phyloP scores from a whole-genome alignment of 2,888 invertebrate genomes.

The Leucophenga montana region DNA sequence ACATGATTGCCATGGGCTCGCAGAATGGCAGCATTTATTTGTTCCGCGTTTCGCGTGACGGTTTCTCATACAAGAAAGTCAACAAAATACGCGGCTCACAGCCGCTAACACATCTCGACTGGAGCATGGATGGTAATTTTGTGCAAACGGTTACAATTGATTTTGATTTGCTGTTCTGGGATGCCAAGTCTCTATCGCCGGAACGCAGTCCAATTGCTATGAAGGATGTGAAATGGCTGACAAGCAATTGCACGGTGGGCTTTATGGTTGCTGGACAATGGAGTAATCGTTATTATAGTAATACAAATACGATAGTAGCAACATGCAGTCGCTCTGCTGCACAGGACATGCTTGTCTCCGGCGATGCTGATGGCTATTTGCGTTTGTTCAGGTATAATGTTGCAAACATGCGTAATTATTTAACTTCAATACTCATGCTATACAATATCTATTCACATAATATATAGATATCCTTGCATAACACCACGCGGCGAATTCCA shows the following conservation, averaged over 20 bases:
- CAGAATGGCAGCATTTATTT: constrained; percentile 88
- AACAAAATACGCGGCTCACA: constrained; percentile 91
- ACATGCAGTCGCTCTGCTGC: constrained; percentile 87
- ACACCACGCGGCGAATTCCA: constrained; percentile 90
- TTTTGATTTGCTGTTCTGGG: constrained; percentile 92
- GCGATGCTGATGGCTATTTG: constrained; percentile 92
- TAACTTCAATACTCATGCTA: too few relatives aligned
- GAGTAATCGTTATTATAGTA: constrained; percentile 91
- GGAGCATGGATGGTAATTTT: constrained; percentile 91
- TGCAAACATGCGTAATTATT: background rate
- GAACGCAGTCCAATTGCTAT: constrained; percentile 91
- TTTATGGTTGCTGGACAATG: constrained; percentile 91
- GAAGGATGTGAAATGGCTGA: constrained; percentile 93
- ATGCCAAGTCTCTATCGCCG: constrained; percentile 88
- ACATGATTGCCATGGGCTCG: constrained; percentile 89
- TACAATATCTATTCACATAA: too few relatives aligned
- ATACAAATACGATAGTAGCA: constrained; percentile 86
- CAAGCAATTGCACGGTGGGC: constrained; percentile 89
- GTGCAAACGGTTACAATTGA: constrained; percentile 92
- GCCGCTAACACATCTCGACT: constrained; percentile 89
- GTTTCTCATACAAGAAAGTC: constrained; percentile 91
- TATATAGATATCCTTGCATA: constrained; percentile 84
- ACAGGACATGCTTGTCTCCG: constrained; percentile 87
- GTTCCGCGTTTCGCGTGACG: constrained; percentile 89
- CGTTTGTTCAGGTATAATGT: constrained; percentile 84